Base-by-base conservation (phyloP, 2,888 invertebrate genomes). In the Ectemnius cavifrons region DNA sequence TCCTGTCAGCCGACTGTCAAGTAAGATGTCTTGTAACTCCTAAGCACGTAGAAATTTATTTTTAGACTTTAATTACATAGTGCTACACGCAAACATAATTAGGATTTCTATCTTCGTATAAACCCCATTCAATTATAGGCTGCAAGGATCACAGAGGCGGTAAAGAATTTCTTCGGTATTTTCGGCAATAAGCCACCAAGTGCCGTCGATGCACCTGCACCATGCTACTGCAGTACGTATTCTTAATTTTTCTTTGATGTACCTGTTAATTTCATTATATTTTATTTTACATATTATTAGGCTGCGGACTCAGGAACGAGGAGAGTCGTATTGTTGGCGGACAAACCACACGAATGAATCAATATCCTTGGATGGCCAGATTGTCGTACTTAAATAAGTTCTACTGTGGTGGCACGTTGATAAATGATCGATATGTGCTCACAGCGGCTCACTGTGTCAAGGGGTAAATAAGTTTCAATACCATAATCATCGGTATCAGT, bases 361-460 rank as follows among this genome's bases (percentile, higher is more conserved):
- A 97, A 91, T 97, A 95, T 90, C 97, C 97, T 4, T 97, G 97
- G 97, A 96, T 97, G 94, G 97, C 95, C 16, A 93, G 96, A 67
- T 92, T 97, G 63, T 95, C 95, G 2, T 97, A 97, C 91, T 95
- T 97, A 91, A 96, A 96, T 91, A 93, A 95, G 85, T 97, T 97
- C 92, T 97, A 97, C 91, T 97, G 97, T 87, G 97, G 97, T 14
- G 97, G 96, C 60, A 96, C 96, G 91, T 92, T 97, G 77, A 96
- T 97, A 90, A 97, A 96, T 87, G 97, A 97, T 91, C 93, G 95
- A 91, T 97, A 97, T 85, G 97, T 97, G 23, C 91, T 97, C 61
- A 96, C 97, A 0, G 97, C 97, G 0, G 97, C 97, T 0, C 97
- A 97, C 90, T 97, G 97, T 89, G 95, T 97, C 75, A 96, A 96